A percentile compares a stretch with the other conserved stretches of the same genome.
These are phyloP conservation scores for Hetaerina americana DNA, from an alignment of 1,140 invertebrate species.

Conservation along the genomic window DNA sequence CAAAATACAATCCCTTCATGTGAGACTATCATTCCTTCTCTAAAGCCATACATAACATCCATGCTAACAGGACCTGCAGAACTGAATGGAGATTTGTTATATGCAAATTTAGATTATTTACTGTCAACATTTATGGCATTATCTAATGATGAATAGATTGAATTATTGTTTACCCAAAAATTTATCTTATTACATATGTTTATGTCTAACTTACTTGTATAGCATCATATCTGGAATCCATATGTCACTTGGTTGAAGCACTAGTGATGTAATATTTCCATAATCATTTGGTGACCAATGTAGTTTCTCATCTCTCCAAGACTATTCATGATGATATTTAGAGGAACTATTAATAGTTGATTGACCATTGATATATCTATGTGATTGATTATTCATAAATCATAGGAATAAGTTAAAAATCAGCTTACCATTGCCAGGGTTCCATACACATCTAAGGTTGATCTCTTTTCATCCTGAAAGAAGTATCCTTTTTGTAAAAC, in stretches of 20 bases:
- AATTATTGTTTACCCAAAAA: not conserved
- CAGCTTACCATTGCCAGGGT: slow-evolving; percentile 21
- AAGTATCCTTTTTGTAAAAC: not conserved
- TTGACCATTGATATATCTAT: slow-evolving; percentile 10
- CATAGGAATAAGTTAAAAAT: slow-evolving; percentile 8
- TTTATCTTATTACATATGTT: not conserved
- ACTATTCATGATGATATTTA: not conserved
- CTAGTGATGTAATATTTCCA: slow-evolving; percentile 21
- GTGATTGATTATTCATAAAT: slow-evolving; percentile 3
- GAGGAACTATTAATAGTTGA: slow-evolving; percentile 11
- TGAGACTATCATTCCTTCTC: slow-evolving; percentile 4
- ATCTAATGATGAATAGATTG: not conserved
- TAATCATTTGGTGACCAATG: slow-evolving; percentile 26
- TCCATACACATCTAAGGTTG: slow-evolving; percentile 19
- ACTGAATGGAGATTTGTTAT: slow-evolving; percentile 5
- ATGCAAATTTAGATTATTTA: not conserved
- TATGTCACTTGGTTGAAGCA: slow-evolving; percentile 24
- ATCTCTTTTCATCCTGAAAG: slow-evolving; percentile 23
- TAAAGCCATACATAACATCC: slow-evolving; percentile 2
- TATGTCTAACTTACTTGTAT: slow-evolving; percentile 24
- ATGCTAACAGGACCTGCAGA: slow-evolving; percentile 6
- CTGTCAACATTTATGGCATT: not conserved
- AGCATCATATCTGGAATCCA: slow-evolving; percentile 30
- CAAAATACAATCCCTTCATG: slow-evolving; percentile 10
- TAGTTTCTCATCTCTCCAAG: slow-evolving; percentile 28